Percentiles rank a stretch among this genome's conserved stretches.
Evolutionary conservation across 2,888 invertebrate genomes (phyloP).

Genomic region (Cordilura impudica): DNA sequence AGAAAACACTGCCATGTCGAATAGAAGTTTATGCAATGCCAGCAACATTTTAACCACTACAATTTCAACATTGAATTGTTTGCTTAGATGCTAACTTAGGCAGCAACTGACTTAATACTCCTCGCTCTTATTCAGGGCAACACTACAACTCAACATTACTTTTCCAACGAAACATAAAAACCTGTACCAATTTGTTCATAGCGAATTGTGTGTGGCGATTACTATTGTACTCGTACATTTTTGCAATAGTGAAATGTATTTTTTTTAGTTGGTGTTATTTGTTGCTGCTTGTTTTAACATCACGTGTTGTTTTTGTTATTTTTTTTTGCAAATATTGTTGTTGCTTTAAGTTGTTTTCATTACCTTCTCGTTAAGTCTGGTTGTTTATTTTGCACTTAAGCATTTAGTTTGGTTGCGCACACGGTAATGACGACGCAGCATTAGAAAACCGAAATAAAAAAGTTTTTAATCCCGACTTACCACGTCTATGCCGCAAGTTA

Average conservation of each 20-base stretch:
- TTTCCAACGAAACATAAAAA: background rate
- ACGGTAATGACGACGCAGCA: constrained; percentile 48
- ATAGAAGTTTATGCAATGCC: constrained; percentile 44
- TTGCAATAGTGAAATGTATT: constrained; percentile 42
- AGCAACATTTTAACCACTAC: constrained; percentile 31
- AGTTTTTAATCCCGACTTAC: constrained; percentile 59
- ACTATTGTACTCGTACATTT: constrained; percentile 31
- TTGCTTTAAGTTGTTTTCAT: constrained; percentile 48
- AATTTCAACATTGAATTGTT: constrained; percentile 45
- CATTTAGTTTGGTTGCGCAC: constrained; percentile 47
- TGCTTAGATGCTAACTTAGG: constrained; percentile 43
- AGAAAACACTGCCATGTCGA: constrained; percentile 33
- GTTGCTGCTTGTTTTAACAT: background rate
- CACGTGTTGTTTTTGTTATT: background rate
- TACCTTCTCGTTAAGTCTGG: constrained; percentile 54
- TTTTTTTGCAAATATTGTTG: background rate
- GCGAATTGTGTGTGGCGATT: background rate
- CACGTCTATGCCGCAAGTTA: constrained; percentile 57
- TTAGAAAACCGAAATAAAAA: constrained; percentile 35
- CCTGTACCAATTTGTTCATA: background rate
- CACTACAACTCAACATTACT: background rate
- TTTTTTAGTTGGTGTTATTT: background rate
- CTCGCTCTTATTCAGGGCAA: background rate
- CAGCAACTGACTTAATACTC: constrained; percentile 40
- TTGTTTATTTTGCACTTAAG: constrained; percentile 54